These are phyloP conservation scores for Dinoponera quadriceps DNA, from an alignment of 1,140 invertebrate species.

Conservation along the genomic window DNA sequence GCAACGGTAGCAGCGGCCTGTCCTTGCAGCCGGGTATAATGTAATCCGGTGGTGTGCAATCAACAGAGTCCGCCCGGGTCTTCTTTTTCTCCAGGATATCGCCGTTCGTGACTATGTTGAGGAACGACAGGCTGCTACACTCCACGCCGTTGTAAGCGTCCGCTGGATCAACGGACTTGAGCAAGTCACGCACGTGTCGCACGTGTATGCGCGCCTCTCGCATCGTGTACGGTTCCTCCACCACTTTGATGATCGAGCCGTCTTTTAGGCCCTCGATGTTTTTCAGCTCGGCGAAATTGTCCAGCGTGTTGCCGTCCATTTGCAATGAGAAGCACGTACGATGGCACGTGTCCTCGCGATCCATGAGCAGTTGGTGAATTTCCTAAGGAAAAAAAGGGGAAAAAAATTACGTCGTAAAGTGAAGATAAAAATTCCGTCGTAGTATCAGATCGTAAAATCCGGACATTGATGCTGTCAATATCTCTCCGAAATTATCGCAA, in stretches of 20 bases:
- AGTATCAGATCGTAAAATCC: not conserved
- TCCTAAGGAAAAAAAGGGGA: constrained; percentile 86
- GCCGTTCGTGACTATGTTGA: constrained; percentile 97
- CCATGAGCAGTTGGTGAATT: constrained; percentile 99
- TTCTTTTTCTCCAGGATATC: constrained; percentile 96
- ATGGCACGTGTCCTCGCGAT: constrained; percentile 98
- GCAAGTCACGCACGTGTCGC: constrained; percentile 97
- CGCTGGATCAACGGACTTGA: constrained; percentile 96
- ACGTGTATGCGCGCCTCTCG: constrained; percentile 98
- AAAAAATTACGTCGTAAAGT: not conserved
- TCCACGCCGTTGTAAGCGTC: constrained; percentile 98
- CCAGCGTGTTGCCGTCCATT: constrained; percentile 96
- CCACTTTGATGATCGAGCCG: constrained; percentile 96
- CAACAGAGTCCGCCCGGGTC: constrained; percentile 93
- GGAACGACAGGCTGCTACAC: constrained; percentile 97
- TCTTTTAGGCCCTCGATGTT: constrained; percentile 98
- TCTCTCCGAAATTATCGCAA: not conserved
- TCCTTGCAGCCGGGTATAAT: constrained; percentile 97
- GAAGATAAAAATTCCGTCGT: not conserved
- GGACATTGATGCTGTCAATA: not conserved
- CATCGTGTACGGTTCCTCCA: constrained; percentile 98
- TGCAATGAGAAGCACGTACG: constrained; percentile 99
- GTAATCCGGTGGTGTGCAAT: constrained; percentile 98
- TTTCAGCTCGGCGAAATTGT: constrained; percentile 99
- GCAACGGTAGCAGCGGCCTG: constrained; percentile 93